Evolutionary conservation across 2,888 invertebrate species (phyloP), one percentile per base, ranked within the genome.

Genomic region (Microdon myrmicae): DNA sequence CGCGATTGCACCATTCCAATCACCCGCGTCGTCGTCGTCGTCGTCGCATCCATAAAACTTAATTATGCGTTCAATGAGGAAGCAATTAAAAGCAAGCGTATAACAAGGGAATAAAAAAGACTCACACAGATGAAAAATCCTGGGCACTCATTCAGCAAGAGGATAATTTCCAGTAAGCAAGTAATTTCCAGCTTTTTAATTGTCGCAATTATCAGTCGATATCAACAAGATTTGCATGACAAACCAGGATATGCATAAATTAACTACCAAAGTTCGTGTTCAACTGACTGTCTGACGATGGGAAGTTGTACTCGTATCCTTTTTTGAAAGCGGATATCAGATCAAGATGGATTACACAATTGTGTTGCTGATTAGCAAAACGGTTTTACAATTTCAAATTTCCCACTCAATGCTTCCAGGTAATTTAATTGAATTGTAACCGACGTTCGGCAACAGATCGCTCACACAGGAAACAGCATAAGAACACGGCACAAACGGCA

Each of bases 211-310:
- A 64, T 64, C 58, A 56, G 51, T 53, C 47, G 68, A 55, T 61
- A 70, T 68, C 68, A 70, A 70, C 69, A 70, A 64, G 60, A 70
- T 70, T 69, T 68, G 45, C 60, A 69, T 70, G 61, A 70, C 67
- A 69, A 70, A 67, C 56, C 39, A 66, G 55, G 66, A 68, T 68
- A 37, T 60, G 61, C 64, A 64, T 64, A 64, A 64, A 64, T 64
- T 64, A 64, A 29, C 34, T 34, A 7, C 20, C 5, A 13, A 16
- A 47, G 31, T 20, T 37, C 2, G 17, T 37, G 41, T 8, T 4
- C 7, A 26, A 31, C 13, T 13, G 8, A 17, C 41, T 51, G 14
- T 41, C 12, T 32, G 49, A n/a, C 10, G 9, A 16, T n/a, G n/a
- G n/a, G 6, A 8, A 9, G 13, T 31, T 14, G 13, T 25, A 28